Percentiles rank a stretch among this genome's conserved stretches.
Conservation (phyloP, 2,113 vertebrate genomes). For the Lipophrys pholis region DNA sequence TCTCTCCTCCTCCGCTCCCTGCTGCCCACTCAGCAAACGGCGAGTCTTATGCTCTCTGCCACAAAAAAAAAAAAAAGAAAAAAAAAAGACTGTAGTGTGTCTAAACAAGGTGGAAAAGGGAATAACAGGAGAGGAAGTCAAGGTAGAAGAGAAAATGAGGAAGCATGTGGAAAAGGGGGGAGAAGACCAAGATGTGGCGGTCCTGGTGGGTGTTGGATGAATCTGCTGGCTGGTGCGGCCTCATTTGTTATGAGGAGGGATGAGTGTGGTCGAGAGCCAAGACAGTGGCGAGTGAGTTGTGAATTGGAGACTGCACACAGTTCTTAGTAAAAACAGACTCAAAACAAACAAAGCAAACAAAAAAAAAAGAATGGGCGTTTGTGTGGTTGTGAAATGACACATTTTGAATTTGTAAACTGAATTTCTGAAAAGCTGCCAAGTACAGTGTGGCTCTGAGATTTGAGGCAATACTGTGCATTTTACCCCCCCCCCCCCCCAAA, state of each 20-base stretch:
- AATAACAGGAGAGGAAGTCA: constrained; percentile 12
- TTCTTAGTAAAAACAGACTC: constrained; percentile 26
- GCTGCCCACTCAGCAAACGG: constrained; percentile 80
- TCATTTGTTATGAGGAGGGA: constrained; percentile 69
- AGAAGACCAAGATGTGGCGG: constrained; percentile 62
- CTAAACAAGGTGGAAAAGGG: constrained; percentile 55
- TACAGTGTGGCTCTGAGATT: neutral
- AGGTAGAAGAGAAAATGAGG: constrained; percentile 4
- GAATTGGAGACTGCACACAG: constrained; percentile 46
- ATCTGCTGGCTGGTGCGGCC: constrained; percentile 46
- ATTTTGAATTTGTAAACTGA: constrained; percentile 11
- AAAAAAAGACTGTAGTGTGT: constrained; percentile 55
- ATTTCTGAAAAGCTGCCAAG: constrained; percentile 11
- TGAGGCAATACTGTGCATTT: neutral
- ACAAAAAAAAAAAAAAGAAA: constrained; percentile 50
- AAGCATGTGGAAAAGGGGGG: neutral
- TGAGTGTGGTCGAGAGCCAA: constrained; percentile 63
- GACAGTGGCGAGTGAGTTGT: constrained; percentile 59
- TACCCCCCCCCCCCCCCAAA: neutral
- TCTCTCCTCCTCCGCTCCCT: constrained; percentile 60
- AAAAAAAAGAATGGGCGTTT: neutral
- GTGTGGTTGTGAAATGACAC: constrained; percentile 3
- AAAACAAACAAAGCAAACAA: neutral
- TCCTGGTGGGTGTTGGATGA: constrained; percentile 54
- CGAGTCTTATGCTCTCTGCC: constrained; percentile 59